Conservation (phyloP, 2,797 vertebrate species). For the Oreonectes daqikongensis region DNA sequence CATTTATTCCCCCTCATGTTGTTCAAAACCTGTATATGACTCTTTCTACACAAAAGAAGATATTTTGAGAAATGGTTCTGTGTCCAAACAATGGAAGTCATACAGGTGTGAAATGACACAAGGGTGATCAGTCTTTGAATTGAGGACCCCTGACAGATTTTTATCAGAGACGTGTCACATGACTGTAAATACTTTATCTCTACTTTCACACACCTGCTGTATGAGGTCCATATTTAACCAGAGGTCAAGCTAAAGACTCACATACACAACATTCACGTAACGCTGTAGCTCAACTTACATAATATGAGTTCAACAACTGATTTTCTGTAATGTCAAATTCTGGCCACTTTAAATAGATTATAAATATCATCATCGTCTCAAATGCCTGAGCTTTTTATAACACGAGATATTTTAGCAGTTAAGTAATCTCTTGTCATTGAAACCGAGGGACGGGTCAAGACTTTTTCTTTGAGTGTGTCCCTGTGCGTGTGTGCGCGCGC, state of each 20-base stretch:
- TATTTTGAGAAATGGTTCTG: no score
- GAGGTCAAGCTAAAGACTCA: not conserved
- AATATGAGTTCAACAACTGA: not conserved
- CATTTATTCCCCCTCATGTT: no score
- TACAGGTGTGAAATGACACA: no score
- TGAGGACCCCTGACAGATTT: not conserved
- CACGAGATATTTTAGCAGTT: no score
- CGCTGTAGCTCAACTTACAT: not conserved
- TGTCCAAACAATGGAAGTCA: no score
- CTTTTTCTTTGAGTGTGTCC: not conserved
- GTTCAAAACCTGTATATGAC: no score
- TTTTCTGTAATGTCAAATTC: not conserved
- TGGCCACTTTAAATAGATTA: not conserved
- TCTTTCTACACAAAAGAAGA: no score
- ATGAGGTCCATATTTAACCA: constrained; percentile 15
- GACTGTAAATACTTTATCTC: not conserved
- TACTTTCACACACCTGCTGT: constrained; percentile 13
- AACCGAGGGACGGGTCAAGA: no score
- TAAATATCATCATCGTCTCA: not conserved
- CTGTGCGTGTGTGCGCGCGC: not conserved
- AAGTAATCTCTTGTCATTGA: no score
- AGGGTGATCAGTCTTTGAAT: no score
- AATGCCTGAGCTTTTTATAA: no score
- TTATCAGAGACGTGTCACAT: not conserved
- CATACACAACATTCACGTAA: not conserved